Evolutionary conservation across 2,888 invertebrate genomes (phyloP).

Genomic region (Macrosiphum euphorbiae): DNA sequence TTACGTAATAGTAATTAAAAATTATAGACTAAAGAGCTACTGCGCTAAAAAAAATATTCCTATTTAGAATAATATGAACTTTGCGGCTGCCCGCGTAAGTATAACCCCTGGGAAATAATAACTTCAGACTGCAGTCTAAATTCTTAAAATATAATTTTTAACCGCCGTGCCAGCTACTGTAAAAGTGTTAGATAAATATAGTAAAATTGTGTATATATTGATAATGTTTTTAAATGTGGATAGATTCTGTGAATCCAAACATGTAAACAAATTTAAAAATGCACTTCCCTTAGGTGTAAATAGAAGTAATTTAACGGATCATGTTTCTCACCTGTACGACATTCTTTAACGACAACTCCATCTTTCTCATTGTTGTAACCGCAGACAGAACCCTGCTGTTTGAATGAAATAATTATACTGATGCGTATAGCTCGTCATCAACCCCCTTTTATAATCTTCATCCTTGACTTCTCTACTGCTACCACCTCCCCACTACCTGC

Average conservation of each 20-base stretch:
- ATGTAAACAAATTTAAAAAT: neutral
- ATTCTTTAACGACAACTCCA: constrained; percentile 49
- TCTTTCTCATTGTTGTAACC: constrained; percentile 49
- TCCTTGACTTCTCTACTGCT: constrained; percentile 41
- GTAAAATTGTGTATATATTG: neutral
- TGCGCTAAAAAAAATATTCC: neutral
- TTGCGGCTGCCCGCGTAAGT: neutral
- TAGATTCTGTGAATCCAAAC: neutral
- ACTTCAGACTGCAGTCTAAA: no score
- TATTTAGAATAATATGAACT: neutral
- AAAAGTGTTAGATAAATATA: neutral
- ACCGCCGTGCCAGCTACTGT: neutral
- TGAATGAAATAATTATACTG: constrained; percentile 59
- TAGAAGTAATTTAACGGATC: neutral
- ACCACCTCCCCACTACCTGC: constrained; percentile 6
- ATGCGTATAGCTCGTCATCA: constrained; percentile 37
- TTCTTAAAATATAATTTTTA: neutral
- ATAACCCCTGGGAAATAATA: neutral
- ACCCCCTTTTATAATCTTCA: constrained; percentile 63
- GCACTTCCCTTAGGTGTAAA: neutral
- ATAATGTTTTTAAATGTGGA: neutral
- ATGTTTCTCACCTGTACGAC: constrained; percentile 52
- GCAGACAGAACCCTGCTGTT: constrained; percentile 55
- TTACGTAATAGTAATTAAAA: neutral
- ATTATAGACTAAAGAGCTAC: neutral